A percentile compares a stretch with the other conserved stretches of the same genome.
Evolutionary conservation across 2,113 vertebrate genomes (phyloP).

Genomic region (Pogona vitticeps): DNA sequence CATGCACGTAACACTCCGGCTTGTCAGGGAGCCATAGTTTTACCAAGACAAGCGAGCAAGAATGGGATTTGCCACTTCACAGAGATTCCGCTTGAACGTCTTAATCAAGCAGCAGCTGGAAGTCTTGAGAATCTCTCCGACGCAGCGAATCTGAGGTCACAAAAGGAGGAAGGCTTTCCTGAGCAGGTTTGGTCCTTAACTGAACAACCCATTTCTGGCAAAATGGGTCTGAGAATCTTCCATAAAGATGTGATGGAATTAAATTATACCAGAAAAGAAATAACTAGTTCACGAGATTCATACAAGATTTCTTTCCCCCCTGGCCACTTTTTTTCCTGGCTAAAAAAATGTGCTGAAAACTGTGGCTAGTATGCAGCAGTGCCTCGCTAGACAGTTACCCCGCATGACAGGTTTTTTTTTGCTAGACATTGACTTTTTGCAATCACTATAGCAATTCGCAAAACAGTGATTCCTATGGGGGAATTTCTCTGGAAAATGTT

Average conservation of each 20-base stretch:
- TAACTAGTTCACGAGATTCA: neutral
- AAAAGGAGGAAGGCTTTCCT: neutral
- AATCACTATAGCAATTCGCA: too few species aligned
- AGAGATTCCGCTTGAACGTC: neutral
- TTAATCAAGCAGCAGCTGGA: neutral
- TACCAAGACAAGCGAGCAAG: neutral
- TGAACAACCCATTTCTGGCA: neutral
- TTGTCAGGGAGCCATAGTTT: slow-evolving; percentile 41
- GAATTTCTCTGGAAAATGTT: too few species aligned
- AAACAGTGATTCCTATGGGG: too few species aligned
- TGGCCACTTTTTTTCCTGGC: too few species aligned
- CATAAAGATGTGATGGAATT: neutral
- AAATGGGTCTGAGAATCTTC: neutral
- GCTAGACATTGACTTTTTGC: too few species aligned
- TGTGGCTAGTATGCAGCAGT: too few species aligned
- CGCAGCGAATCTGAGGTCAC: too few species aligned
- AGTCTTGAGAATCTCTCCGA: neutral
- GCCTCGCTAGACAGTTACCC: too few species aligned
- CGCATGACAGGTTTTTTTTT: too few species aligned
- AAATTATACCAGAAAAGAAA: neutral
- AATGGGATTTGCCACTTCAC: slow-evolving; percentile 13
- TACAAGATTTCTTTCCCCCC: neutral
- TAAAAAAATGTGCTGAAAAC: too few species aligned
- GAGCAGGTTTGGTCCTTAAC: neutral
- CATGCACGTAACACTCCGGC: slow-evolving; percentile 1